Base-by-base conservation (phyloP, 2,888 invertebrate genomes). In the Brachyopa scutellaris region DNA sequence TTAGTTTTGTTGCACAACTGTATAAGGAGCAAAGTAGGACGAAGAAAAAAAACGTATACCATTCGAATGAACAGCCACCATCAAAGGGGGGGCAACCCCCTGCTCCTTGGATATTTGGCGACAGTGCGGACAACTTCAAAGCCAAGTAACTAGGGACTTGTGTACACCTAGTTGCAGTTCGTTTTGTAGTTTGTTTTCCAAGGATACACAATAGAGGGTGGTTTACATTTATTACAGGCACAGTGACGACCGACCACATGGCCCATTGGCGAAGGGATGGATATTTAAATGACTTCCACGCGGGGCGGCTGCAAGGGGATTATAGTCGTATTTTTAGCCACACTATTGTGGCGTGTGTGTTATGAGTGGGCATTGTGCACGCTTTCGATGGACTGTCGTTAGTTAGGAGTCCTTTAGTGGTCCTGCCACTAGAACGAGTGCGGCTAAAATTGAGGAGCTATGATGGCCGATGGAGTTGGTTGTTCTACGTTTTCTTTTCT, bases 321-420 rank as follows among this genome's bases (percentile, higher is more conserved):
- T n/a, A 26, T 59, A 40, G 61, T 38, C 31, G 62, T 76, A 64
- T 64, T 70, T 51, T 47, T 13, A 55, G 40, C 51, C 29, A 47
- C 49, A 19, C 55, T 3, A 5, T 38, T 21, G 29, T 80, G 59
- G 76, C 69, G 76, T 70, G 69, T 70, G 69, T 80, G 31, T 69
- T 80, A 80, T 80, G 80, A 80, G 80, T 74, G 80, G 74, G 69
- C 69, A 80, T 64, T 80, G 80, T 69, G 80, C 80, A 80, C 80
- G 80, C 80, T 80, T 80, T 76, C 69, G 76, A 80, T 76, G 62
- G 57, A 80, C 80, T 74, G 76, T 80, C 80, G 76, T 74, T 80
- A 62, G 62, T 59, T 59, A 76, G 42, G 42, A 49, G 74, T 45
- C 23, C 53, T 62, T 49, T 26, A 17, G 57, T 11, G 15, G 13